A percentile compares a stretch with the other conserved stretches of the same genome.
phyloP scores from a whole-genome alignment of 2,113 vertebrate species.

The Acanthisitta chloris region DNA sequence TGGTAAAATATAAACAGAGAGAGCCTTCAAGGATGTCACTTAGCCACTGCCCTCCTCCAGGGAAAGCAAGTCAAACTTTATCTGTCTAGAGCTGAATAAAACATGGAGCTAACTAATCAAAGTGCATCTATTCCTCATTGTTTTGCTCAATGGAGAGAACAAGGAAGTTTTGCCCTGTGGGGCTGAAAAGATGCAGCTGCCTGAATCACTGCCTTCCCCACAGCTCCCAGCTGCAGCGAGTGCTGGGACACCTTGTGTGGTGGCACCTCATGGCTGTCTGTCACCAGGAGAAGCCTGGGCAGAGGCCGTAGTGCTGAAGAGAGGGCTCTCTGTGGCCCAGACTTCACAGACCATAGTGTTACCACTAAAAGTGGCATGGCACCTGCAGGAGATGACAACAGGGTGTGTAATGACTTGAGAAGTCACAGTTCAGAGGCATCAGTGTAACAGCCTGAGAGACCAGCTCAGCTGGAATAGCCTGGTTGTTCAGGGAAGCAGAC shows the following conservation, averaged over 20 bases:
- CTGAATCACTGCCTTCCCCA: neutral
- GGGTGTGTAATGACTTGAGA: neutral
- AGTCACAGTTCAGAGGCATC: neutral
- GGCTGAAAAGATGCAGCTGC: neutral
- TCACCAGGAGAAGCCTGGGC: neutral
- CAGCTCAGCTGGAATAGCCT: neutral
- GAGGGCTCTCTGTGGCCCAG: neutral
- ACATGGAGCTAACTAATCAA: neutral
- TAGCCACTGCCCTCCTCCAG: neutral
- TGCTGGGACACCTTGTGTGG: neutral
- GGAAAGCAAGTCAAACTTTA: neutral
- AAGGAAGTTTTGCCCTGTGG: neutral
- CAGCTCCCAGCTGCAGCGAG: neutral
- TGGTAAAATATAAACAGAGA: neutral
- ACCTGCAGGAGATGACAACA: neutral
- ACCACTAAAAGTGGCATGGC: neutral
- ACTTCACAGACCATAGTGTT: fast-evolving
- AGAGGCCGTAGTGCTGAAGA: neutral
- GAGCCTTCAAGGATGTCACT: neutral
- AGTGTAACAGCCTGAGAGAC: neutral
- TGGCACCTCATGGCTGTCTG: fast-evolving
- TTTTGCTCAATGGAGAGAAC: neutral
- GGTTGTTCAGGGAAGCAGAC: neutral
- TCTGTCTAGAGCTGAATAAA: neutral
- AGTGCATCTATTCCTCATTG: neutral